phyloP scores from a whole-genome alignment of 2,888 invertebrate species.

The Microplitis manilae region DNA sequence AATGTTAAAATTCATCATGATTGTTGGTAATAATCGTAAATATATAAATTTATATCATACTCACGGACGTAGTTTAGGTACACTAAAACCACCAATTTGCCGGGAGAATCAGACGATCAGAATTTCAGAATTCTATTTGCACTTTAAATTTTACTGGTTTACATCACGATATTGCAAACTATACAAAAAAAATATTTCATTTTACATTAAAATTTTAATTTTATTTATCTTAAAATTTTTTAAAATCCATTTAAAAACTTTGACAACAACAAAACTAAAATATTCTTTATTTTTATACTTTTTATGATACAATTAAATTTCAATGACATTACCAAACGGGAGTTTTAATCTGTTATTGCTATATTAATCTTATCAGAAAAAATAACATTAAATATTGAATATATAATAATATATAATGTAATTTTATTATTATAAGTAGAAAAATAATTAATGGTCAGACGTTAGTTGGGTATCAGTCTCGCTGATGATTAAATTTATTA shows the following conservation, averaged over 20 bases:
- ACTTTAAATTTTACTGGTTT: conserved; percentile 63
- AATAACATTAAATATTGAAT: background rate
- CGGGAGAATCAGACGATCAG: conserved; percentile 48
- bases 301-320: background rate
- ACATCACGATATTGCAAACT: conserved; percentile 58
- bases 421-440: background rate
- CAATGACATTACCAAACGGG: background rate
- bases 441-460: background rate
- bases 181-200: background rate
- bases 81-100: conserved; percentile 57
- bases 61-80: background rate
- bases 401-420: background rate
- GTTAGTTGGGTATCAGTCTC: background rate
- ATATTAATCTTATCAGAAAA: background rate
- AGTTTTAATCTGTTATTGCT: background rate
- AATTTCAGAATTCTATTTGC: conserved; percentile 63
- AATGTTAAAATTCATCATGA: conserved; percentile 18
- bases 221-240: background rate
- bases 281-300: background rate
- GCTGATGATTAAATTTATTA: background rate
- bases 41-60: conserved; percentile 7
- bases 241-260: no score
- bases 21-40: background rate
- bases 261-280: background rate
- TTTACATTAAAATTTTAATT: background rate